These are phyloP conservation scores for Beaufortia kweichowensis DNA, from an alignment of 2,113 vertebrate genomes.

Conservation along the genomic window DNA sequence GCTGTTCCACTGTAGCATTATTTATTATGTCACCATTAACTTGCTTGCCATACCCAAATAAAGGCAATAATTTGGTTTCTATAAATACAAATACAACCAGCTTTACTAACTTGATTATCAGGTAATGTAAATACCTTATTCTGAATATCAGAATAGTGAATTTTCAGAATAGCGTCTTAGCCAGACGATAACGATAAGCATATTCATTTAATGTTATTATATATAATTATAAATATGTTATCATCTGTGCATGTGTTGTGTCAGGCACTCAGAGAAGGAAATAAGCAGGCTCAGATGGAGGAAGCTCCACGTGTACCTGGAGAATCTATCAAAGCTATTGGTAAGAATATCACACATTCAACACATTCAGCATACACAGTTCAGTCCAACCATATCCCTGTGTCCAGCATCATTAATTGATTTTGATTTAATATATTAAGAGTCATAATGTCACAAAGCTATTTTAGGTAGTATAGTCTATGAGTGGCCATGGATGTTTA, in stretches of 20 bases:
- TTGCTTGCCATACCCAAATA: not conserved
- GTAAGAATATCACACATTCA: slow-evolving; percentile 64
- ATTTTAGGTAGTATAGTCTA: not conserved
- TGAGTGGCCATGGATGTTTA: not conserved
- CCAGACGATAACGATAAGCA: not conserved
- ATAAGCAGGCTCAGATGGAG: slow-evolving; percentile 85
- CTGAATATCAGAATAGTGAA: not conserved
- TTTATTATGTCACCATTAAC: too few species aligned
- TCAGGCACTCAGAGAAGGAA: slow-evolving; percentile 84
- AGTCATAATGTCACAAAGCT: not conserved
- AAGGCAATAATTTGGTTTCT: not conserved
- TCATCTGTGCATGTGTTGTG: slow-evolving; percentile 8
- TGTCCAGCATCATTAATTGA: not conserved
- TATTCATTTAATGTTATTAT: not conserved
- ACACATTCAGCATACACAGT: not conserved
- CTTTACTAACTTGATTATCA: not conserved
- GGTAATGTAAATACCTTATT: not conserved
- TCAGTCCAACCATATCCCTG: not conserved
- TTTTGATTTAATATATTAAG: not conserved
- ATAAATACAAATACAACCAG: not conserved
- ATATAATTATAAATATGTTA: not conserved
- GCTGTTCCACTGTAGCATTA: too few species aligned
- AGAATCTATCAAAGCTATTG: slow-evolving; percentile 87
- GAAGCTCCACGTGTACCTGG: slow-evolving; percentile 90
- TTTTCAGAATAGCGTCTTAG: too few species aligned